Evolutionary conservation across 2,888 invertebrate genomes (phyloP).

Genomic region (Zeuzera pyrina): DNA sequence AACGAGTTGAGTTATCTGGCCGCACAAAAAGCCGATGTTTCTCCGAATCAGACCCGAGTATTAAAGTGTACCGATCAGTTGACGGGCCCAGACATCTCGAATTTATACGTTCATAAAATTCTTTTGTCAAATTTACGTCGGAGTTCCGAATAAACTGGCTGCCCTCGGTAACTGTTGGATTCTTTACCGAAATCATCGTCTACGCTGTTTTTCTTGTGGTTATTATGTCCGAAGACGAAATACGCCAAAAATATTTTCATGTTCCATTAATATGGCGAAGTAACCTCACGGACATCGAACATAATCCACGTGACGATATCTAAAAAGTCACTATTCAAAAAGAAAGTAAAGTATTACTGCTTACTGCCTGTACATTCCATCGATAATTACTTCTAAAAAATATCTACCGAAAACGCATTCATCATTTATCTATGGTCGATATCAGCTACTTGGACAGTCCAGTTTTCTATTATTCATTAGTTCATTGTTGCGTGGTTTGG

Average conservation of each 20-base stretch:
- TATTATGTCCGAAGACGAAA: conserved; percentile 40
- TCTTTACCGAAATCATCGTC: conserved; percentile 62
- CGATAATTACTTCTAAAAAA: conserved; percentile 50
- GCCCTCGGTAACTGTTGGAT: conserved; percentile 29
- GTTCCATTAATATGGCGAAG: conserved; percentile 22
- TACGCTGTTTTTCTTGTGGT: conserved; percentile 47
- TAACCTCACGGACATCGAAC: conserved; percentile 11
- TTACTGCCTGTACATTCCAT: conserved; percentile 28
- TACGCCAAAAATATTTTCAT: conserved; percentile 16
- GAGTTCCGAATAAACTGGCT: conserved; percentile 50
- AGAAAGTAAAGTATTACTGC: too few species aligned
- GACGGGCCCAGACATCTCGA: conserved; percentile 40
- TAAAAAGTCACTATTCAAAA: conserved; percentile 17
- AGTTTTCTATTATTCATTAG: conserved; percentile 68
- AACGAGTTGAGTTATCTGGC: conserved; percentile 46
- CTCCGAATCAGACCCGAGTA: conserved; percentile 45
- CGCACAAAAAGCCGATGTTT: conserved; percentile 55
- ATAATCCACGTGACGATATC: conserved; percentile 19
- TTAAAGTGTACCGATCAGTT: conserved; percentile 50
- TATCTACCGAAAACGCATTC: conserved; percentile 52
- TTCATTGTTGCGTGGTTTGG: conserved; percentile 38
- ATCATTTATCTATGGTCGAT: conserved; percentile 53
- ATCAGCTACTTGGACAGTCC: conserved; percentile 62
- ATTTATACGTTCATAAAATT: conserved; percentile 70
- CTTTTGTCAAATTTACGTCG: conserved; percentile 69